phyloP scores from a whole-genome alignment of 2,113 vertebrate genomes.

The Protobothrops flavoviridis region DNA sequence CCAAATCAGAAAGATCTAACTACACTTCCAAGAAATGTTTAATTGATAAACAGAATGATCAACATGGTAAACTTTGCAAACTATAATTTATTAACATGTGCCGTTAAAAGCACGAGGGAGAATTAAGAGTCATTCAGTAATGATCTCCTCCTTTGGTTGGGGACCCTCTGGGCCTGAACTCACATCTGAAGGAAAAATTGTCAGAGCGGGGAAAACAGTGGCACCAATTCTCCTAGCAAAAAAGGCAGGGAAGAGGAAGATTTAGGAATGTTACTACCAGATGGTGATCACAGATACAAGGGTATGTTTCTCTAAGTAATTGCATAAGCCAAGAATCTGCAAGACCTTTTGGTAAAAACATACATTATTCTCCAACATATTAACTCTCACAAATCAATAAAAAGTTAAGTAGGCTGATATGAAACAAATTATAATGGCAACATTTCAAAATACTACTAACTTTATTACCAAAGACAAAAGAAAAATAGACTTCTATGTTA shows the following conservation, averaged over 20 bases:
- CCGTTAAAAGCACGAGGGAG: background rate
- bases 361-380: background rate
- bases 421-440: background rate
- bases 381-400: background rate
- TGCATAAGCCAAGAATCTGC: background rate
- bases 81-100: background rate
- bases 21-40: slow-evolving; percentile 40
- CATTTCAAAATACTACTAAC: background rate
- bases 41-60: slow-evolving; percentile 34
- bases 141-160: background rate
- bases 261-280: background rate
- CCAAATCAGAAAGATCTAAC: slow-evolving; percentile 63
- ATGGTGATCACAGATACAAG: too few species aligned
- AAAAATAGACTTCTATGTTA: background rate
- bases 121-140: background rate
- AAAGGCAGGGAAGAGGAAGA: background rate
- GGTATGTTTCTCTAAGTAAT: background rate
- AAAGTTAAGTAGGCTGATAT: background rate
- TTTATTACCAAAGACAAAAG: background rate
- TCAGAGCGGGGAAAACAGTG: background rate
- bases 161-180: background rate
- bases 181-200: background rate
- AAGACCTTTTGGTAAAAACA: background rate
- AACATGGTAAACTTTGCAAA: slow-evolving; percentile 36
- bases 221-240: background rate